Conservation (phyloP, 2,797 vertebrate species). For the Mus caroli region DNA sequence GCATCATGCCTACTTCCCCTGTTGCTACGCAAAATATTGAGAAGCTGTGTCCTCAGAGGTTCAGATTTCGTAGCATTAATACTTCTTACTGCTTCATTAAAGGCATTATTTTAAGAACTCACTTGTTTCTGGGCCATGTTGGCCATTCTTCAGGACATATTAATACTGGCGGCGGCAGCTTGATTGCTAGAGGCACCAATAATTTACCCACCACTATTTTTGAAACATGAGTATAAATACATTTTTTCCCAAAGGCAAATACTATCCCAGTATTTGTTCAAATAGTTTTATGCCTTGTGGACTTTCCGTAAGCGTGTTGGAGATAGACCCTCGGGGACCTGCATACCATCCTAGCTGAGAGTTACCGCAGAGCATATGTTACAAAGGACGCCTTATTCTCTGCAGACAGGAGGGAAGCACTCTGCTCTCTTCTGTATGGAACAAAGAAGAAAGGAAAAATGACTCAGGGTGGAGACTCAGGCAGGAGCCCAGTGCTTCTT, state of each 20-base stretch:
- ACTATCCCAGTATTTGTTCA: slow-evolving; percentile 19
- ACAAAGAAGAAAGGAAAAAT: neutral
- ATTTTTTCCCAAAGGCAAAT: neutral
- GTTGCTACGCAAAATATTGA: slow-evolving; percentile 33
- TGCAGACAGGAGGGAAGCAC: neutral
- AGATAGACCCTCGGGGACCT: neutral
- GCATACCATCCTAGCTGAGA: neutral
- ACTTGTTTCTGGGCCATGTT: neutral
- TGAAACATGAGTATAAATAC: neutral
- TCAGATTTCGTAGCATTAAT: neutral
- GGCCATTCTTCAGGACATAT: neutral
- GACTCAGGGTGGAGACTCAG: neutral
- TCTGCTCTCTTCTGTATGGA: neutral
- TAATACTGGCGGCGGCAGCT: accelerated
- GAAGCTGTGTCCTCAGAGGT: neutral
- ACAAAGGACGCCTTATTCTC: neutral
- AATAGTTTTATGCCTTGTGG: neutral
- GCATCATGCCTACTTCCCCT: neutral
- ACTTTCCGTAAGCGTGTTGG: neutral
- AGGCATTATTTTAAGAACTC: neutral
- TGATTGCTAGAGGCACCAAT: neutral
- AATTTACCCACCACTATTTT: neutral
- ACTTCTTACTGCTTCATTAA: slow-evolving; percentile 2
- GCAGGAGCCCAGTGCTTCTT: neutral
- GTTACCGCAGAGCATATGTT: neutral